Base-by-base conservation (phyloP, 2,113 vertebrate genomes). In the Pseudolaguvia tuberculata region DNA sequence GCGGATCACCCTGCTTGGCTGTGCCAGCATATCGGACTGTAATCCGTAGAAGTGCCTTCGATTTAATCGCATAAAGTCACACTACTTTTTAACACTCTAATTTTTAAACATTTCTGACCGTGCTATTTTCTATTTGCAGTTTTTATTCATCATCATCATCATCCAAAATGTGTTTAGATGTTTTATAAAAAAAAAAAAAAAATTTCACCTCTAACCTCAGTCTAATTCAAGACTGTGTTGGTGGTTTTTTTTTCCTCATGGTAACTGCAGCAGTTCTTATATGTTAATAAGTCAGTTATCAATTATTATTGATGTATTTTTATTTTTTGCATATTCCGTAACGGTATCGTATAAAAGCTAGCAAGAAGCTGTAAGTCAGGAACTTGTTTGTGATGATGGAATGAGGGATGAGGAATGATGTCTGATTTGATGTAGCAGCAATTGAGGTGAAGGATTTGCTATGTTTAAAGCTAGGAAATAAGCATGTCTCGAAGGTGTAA, bases 201-300 rank as follows among this genome's bases (percentile, higher is more conserved):
- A n/a, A n/a, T 35, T 62, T 63, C 70, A 86, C 84, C 78, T 80
- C 73, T 85, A 84, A 78, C 76, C 81, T 88, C 88, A 90, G 91
- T 93, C 88, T 93, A 94, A 95, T 94, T 92, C 91, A 93, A 93
- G 88, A 91, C 87, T 92, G 88, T 91, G 81, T 89, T 83, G 86
- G n/a, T n/a, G n/a, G n/a, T 81, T 88, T 92, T 89, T 89, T 84
- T 83, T 86, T 87, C 87, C 88, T 83, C 76, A 80, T 50, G 74
- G 48, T 70, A 78, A 39, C 31, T 79, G 21, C 70, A 25, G 77
- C 81, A 77, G 62, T 12, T 52, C 7, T 45, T 35, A 7, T 45
- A 25, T 53, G 53, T 52, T 12, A 52, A 62, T 70, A 65, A 79
- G 39, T 25, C n/a, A 56, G 47, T 31, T 18, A 29, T 70, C 21